Evolutionary conservation across 2,888 invertebrate species (phyloP), one percentile per base, ranked within the genome.

Genomic region (Campoplex capitator): DNA sequence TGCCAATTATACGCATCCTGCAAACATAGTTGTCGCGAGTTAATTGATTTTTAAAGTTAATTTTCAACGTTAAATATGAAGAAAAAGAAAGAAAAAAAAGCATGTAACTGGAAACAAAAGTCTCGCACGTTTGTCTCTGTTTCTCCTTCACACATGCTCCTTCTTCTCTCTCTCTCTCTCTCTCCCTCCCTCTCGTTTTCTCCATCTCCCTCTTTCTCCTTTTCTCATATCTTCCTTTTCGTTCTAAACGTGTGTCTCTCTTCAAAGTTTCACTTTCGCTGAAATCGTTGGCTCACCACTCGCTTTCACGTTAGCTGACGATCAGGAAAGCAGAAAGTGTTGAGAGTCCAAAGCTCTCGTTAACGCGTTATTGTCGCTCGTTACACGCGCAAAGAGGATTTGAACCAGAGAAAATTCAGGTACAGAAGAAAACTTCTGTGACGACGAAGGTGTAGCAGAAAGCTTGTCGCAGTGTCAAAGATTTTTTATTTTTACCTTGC

Each of bases 211-310:
- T 28, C 28, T 32, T 11, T 32, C 6, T 45, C 45, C 58, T 32
- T 38, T 42, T 70, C 75, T 48, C 18, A 23, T 42, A n/a, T 11
- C 58, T 42, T 42, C 16, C 16, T 35, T 32, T 58, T 32, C 32
- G 18, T 23, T 28, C 54, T 67, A 7, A 73, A n/a, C 32, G 16
- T 23, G 51, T 28, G 18, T 83, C 76, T 79, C 87, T 51, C 65
- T 68, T n/a, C 71, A 58, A 42, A 75, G 87, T 85, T 87, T 87
- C 87, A 87, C 87, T 87, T 87, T 87, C 87, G 85, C 67, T 87
- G 73, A 85, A 80, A 87, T 85, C 87, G 85, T 87, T 85, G 85
- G 87, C 85, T 87, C 85, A 87, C 87, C 85, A 87, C 87, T 87
- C 87, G 87, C 85, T 87, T 85, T 85, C 76, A 85, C 83, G 85